Evolutionary conservation across 1,140 invertebrate species (phyloP), one percentile per base, ranked within the genome.

Genomic region (Oncopodura yosiiana): DNA sequence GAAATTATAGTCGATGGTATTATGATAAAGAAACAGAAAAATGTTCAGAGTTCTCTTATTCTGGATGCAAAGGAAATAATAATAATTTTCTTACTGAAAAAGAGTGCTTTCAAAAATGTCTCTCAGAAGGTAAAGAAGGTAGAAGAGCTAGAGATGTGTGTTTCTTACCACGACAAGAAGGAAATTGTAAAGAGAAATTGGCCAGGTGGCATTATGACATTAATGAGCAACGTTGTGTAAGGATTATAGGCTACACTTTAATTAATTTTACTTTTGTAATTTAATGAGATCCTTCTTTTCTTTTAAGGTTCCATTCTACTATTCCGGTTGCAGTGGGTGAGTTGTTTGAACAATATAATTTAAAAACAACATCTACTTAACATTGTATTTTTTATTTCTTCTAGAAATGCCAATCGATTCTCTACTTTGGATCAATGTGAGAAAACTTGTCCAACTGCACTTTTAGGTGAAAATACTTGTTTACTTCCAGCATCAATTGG

Each of bases 331-430:
- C 74, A 81, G 81, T 62, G 91, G 88, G n/a, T n/a, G n/a, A n/a
- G n/a, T n/a, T n/a, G n/a, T n/a, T n/a, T n/a, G n/a, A n/a, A n/a
- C n/a, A n/a, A n/a, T n/a, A n/a, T n/a, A n/a, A n/a, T n/a, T n/a
- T n/a, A n/a, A n/a, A n/a, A n/a, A n/a, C n/a, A n/a, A n/a, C n/a
- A n/a, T n/a, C n/a, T n/a, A n/a, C n/a, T n/a, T n/a, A n/a, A n/a
- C n/a, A n/a, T n/a, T n/a, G n/a, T n/a, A n/a, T n/a, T n/a, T n/a
- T n/a, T n/a, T n/a, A n/a, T n/a, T n/a, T n/a, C n/a, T n/a, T n/a
- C n/a, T n/a, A n/a, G n/a, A 57, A 96, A 94, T 75, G 77, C 75
- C 66, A 94, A 94, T 76, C 83, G 83, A 67, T 96, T 90, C 77
- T 75, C 77, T 37, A 79, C 77, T 67, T 77, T 81, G 70, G 77